Conservation (phyloP, 2,113 vertebrate genomes). For the Rhinogobius similis region DNA sequence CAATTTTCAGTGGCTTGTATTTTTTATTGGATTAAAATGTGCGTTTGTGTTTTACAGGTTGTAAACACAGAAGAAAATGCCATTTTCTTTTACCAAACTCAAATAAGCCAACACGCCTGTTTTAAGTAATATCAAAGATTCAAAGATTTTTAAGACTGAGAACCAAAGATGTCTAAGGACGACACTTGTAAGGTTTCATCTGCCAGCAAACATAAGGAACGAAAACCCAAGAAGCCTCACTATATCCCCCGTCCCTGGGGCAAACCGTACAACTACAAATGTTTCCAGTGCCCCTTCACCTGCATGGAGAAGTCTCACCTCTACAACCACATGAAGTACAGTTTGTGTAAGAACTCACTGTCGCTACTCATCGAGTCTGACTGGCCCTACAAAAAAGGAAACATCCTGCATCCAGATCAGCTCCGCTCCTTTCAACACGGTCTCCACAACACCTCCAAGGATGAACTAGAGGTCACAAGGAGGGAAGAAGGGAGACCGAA, state of each 20-base stretch:
- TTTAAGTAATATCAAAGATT: not conserved
- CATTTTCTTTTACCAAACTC: not conserved
- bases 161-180: conserved; percentile 86
- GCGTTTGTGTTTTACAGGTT: conserved; percentile 48
- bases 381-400: conserved; percentile 91
- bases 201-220: conserved; percentile 87
- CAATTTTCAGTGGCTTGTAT: not conserved
- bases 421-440: conserved; percentile 80
- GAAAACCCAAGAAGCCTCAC: conserved; percentile 97
- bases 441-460: conserved; percentile 38
- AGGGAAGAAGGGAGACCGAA: conserved; percentile 51
- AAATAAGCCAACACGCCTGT: conserved; percentile 8
- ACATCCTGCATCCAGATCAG: conserved; percentile 82
- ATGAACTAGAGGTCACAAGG: conserved; percentile 54
- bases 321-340: conserved; percentile 99
- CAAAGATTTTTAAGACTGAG: conserved; percentile 3
- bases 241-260: conserved; percentile 97
- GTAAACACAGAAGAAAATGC: conserved; percentile 28
- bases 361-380: conserved; percentile 93
- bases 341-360: conserved; percentile 96
- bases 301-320: conserved; percentile 99
- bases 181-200: conserved; percentile 84
- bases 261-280: conserved; percentile 99
- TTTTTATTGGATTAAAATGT: not conserved
- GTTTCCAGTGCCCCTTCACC: conserved; percentile 98